Percentiles rank a stretch among this genome's conserved stretches.
phyloP scores from a whole-genome alignment of 2,113 vertebrate species.

The Dicerorhinus sumatrensis region DNA sequence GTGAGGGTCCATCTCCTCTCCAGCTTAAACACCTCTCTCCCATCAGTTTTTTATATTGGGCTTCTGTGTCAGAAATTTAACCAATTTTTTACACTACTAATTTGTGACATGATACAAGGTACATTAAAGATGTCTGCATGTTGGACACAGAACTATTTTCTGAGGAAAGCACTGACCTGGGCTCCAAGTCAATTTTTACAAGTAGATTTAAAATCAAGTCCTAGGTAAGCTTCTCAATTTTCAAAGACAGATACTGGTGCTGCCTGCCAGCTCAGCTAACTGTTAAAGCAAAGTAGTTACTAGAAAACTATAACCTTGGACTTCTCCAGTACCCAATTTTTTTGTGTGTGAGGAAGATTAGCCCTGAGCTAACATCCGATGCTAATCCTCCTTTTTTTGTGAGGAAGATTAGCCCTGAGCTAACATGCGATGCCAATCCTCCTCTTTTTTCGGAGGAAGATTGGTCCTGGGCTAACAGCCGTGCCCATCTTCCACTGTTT shows the following conservation, averaged over 20 bases:
- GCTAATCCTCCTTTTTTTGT: too few species aligned
- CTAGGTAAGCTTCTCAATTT: not conserved
- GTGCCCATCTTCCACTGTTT: too few species aligned
- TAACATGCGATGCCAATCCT: too few species aligned
- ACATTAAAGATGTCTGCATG: not conserved
- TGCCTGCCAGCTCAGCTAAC: not conserved
- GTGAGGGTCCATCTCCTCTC: not conserved
- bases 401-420: too few species aligned
- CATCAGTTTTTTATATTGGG: not conserved
- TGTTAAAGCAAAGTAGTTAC: slow-evolving; percentile 12
- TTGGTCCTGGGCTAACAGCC: too few species aligned
- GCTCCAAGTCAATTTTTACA: not conserved
- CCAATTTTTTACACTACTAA: not conserved
- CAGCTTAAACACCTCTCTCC: not conserved
- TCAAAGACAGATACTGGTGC: not conserved
- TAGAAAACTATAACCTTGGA: not conserved
- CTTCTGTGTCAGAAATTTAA: not conserved
- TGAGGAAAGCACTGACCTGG: not conserved
- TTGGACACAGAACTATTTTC: not conserved
- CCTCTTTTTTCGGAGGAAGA: too few species aligned
- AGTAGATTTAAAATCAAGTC: not conserved
- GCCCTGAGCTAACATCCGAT: too few species aligned
- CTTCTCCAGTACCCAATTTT: not conserved
- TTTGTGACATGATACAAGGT: not conserved
- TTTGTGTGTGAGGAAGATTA: too few species aligned